Percentiles rank a stretch among this genome's conserved stretches.
Evolutionary conservation across 2,888 invertebrate genomes (phyloP).

Genomic region (Phragmatobia fuliginosa): DNA sequence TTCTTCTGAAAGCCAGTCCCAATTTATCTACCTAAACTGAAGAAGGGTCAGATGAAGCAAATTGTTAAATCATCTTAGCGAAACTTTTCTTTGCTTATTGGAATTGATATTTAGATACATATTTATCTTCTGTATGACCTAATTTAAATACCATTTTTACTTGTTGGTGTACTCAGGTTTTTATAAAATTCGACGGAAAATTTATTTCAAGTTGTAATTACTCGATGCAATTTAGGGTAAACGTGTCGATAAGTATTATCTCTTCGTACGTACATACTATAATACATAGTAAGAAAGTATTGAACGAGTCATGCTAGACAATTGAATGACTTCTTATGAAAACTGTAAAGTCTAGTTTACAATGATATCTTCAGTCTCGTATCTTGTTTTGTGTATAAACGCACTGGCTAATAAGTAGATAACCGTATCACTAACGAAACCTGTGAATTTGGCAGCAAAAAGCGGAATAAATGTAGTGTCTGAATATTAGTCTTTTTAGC

Average conservation of each 20-base stretch:
- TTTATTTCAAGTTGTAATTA: not conserved
- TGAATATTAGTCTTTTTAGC: not conserved
- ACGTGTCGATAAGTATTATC: not conserved
- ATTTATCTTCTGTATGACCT: not conserved
- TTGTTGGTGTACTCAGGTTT: not conserved
- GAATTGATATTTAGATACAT: not conserved
- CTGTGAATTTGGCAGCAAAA: not conserved
- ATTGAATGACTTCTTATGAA: not conserved
- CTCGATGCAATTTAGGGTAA: not conserved
- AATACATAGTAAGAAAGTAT: not conserved
- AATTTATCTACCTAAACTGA: not conserved
- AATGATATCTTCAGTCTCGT: not conserved
- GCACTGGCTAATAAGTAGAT: not conserved
- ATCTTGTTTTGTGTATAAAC: not conserved
- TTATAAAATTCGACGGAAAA: not conserved
- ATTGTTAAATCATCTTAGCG: not conserved
- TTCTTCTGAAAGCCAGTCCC: not conserved
- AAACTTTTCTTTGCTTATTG: not conserved
- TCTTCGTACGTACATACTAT: not conserved
- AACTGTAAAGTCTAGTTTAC: not conserved
- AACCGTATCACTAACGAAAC: not conserved
- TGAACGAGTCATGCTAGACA: not conserved
- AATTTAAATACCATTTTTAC: not conserved
- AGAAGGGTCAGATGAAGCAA: too few relatives aligned
- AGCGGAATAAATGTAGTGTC: not conserved